These are phyloP conservation scores for Hassar affinis DNA, from an alignment of 2,113 vertebrate genomes.

Conservation along the genomic window DNA sequence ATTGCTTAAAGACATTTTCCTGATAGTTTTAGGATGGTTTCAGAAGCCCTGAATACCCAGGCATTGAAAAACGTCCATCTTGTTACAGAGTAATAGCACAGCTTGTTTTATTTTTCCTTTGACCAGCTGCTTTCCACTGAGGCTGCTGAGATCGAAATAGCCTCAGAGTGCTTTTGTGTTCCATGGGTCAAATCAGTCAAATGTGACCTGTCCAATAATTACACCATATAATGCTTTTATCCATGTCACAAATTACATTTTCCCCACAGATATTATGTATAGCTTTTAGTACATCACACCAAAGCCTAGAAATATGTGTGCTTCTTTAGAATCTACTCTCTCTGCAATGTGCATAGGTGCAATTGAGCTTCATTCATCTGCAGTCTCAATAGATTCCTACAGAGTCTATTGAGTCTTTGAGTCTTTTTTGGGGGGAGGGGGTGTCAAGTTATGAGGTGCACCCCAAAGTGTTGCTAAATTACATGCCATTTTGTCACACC, in stretches of 20 bases:
- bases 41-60: not conserved
- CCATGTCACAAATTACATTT: constrained; percentile 19
- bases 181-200: constrained; percentile 5
- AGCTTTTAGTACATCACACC: constrained; percentile 15
- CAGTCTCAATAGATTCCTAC: constrained; percentile 35
- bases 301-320: not conserved
- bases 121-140: not conserved
- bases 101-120: not conserved
- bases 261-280: not conserved
- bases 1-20: not conserved
- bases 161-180: constrained; percentile 7
- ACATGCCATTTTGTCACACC: constrained; percentile 47
- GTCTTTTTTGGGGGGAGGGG: not conserved
- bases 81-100: not conserved
- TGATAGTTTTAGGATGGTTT: not conserved
- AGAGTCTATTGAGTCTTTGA: too few relatives aligned
- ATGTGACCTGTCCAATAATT: constrained; percentile 20
- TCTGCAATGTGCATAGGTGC: constrained; percentile 43
- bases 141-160: constrained; percentile 31
- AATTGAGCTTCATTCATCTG: constrained; percentile 45
- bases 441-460: constrained; percentile 49
- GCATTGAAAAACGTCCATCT: not conserved
- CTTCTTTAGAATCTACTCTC: constrained; percentile 16
- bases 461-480: constrained; percentile 52
- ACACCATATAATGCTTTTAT: constrained; percentile 29